Conservation (phyloP, 2,888 invertebrate species). For the Campoplex nolae region DNA sequence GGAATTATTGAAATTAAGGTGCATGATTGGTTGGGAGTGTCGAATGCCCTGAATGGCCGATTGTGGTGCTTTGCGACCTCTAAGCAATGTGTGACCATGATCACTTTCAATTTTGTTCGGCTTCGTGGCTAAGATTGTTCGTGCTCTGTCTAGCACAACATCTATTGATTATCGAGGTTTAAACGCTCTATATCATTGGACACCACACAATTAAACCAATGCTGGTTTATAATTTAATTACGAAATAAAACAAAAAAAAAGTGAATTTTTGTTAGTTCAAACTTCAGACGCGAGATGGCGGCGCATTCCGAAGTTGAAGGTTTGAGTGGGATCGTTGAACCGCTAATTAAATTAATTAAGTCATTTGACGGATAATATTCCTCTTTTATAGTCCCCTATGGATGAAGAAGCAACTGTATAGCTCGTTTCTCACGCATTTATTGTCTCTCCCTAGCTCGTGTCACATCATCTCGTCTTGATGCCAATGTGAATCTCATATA, state of each 20-base stretch:
- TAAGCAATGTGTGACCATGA: neutral
- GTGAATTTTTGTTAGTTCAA: neutral
- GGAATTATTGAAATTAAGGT: neutral
- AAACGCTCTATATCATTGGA: neutral
- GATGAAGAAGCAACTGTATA: neutral
- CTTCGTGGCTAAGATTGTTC: slow-evolving; percentile 15
- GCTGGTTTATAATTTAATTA: slow-evolving; percentile 9
- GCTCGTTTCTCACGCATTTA: neutral
- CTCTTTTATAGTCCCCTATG: slow-evolving; percentile 7
- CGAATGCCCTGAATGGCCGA: slow-evolving; percentile 7
- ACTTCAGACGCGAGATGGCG: neutral
- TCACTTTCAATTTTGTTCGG: slow-evolving; percentile 12
- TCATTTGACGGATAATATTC: slow-evolving; percentile 5
- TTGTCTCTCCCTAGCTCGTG: neutral
- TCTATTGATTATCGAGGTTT: slow-evolving; percentile 1
- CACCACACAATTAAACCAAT: slow-evolving; percentile 8
- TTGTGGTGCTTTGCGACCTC: slow-evolving; percentile 9
- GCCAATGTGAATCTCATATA: neutral
- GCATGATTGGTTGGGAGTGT: slow-evolving; percentile 7
- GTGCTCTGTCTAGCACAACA: slow-evolving; percentile 20
- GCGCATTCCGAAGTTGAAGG: neutral
- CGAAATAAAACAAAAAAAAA: neutral
- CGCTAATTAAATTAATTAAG: slow-evolving; percentile 15
- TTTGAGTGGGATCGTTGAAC: slow-evolving; percentile 4
- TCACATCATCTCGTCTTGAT: neutral